These are phyloP conservation scores for Ispidina lecontei DNA, from an alignment of 2,797 vertebrate species.

Conservation along the genomic window DNA sequence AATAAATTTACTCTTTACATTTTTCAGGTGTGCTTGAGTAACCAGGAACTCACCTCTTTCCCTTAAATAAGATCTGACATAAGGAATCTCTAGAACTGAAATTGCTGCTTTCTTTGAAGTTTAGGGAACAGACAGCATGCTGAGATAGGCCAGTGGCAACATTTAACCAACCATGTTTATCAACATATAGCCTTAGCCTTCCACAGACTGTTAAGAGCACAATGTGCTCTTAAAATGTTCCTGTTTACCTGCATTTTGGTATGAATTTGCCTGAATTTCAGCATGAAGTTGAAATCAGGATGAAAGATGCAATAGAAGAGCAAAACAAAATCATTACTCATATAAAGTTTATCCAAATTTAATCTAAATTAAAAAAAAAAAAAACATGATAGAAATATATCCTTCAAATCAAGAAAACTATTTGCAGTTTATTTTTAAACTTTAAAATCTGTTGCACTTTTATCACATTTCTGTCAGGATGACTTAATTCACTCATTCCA, in stretches of 20 bases:
- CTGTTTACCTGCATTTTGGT: not conserved
- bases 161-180: not conserved
- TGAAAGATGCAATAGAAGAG: not conserved
- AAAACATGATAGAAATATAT: not conserved
- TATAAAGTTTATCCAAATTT: not conserved
- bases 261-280: not conserved
- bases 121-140: not conserved
- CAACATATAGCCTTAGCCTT: not conserved
- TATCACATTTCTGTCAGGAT: not conserved
- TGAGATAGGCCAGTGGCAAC: not conserved
- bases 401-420: constrained; percentile 1
- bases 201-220: not conserved
- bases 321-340: not conserved
- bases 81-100: not conserved
- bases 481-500: not conserved
- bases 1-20: not conserved
- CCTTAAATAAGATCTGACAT: not conserved
- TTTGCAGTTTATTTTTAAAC: not conserved
- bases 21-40: not conserved
- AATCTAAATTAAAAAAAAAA: not conserved
- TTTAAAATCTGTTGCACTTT: not conserved
- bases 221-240: not conserved
- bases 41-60: not conserved
- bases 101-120: not conserved
- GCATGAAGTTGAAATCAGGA: not conserved